Evolutionary conservation across 2,113 vertebrate species (phyloP).

Genomic region (Gobiocypris rarus): DNA sequence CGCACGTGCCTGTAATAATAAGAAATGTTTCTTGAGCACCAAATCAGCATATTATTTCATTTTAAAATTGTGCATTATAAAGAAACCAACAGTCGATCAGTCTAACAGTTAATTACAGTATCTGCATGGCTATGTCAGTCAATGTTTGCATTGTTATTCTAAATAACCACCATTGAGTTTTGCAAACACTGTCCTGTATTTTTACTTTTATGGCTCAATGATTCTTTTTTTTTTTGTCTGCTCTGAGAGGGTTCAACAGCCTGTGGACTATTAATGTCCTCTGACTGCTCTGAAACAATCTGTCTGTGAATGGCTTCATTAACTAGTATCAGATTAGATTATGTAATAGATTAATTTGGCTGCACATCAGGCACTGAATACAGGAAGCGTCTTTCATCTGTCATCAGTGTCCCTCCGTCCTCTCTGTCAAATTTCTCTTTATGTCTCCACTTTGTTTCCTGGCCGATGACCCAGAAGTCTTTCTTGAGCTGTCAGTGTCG

Average conservation of each 20-base stretch:
- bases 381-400: conserved; percentile 51
- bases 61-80: neutral
- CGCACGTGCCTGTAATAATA: no score
- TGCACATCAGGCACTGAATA: conserved; percentile 40
- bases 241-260: neutral
- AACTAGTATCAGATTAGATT: conserved; percentile 56
- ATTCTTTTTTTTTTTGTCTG: neutral
- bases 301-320: conserved; percentile 41
- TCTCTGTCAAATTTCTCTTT: neutral
- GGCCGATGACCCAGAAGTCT: conserved; percentile 18
- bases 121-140: neutral
- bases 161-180: neutral
- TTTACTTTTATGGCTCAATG: neutral
- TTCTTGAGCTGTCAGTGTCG: conserved; percentile 30
- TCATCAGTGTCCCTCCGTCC: conserved; percentile 12
- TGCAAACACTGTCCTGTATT: neutral
- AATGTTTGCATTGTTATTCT: neutral
- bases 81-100: neutral
- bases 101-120: neutral
- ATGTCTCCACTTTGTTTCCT: conserved; percentile 1
- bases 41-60: neutral
- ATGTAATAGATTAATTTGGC: conserved; percentile 55
- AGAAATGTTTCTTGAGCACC: neutral
- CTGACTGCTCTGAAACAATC: conserved; percentile 33
- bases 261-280: conserved; percentile 14